Evolutionary conservation across 30 jellyfish, hydroid and myxozoan genomes (phyloP).

Genomic region (Aurelia sp.): DNA sequence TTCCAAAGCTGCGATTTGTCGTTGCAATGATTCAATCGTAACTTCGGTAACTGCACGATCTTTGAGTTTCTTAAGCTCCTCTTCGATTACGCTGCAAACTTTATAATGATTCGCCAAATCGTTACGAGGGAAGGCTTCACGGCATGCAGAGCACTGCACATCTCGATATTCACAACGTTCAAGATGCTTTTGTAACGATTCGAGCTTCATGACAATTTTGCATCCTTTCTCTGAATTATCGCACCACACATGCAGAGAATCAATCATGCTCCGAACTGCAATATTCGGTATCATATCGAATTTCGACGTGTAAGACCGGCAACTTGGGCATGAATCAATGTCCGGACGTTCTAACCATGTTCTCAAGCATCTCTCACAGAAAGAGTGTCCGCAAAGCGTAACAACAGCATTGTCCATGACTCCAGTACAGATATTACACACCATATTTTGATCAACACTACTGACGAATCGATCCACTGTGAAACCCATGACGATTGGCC

Average conservation of each 20-base stretch:
- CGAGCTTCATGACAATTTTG: constrained; percentile 84
- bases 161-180: constrained; percentile 88
- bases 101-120: constrained; percentile 85
- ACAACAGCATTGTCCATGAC: constrained; percentile 92
- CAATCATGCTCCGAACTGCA: constrained; percentile 80
- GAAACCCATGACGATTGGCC: constrained; percentile 72
- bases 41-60: constrained; percentile 42
- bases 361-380: constrained; percentile 86
- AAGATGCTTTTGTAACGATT: constrained; percentile 61
- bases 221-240: constrained; percentile 89
- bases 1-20: constrained; percentile 86
- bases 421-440: constrained; percentile 93
- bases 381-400: constrained; percentile 94
- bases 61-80: constrained; percentile 57
- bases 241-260: constrained; percentile 84
- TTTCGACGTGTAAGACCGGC: constrained; percentile 84
- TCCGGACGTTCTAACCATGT: constrained; percentile 94
- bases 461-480: constrained; percentile 79
- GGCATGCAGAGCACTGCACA: constrained; percentile 90
- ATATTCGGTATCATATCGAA: constrained; percentile 92
- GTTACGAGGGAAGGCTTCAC: constrained; percentile 53
- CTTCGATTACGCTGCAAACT: constrained; percentile 77
- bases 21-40: constrained; percentile 73
- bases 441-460: constrained; percentile 81
- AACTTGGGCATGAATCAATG: constrained; percentile 88